A percentile compares a stretch with the other conserved stretches of the same genome.
phyloP scores from a whole-genome alignment of 2,113 vertebrate genomes.

The Halichoerus grypus region DNA sequence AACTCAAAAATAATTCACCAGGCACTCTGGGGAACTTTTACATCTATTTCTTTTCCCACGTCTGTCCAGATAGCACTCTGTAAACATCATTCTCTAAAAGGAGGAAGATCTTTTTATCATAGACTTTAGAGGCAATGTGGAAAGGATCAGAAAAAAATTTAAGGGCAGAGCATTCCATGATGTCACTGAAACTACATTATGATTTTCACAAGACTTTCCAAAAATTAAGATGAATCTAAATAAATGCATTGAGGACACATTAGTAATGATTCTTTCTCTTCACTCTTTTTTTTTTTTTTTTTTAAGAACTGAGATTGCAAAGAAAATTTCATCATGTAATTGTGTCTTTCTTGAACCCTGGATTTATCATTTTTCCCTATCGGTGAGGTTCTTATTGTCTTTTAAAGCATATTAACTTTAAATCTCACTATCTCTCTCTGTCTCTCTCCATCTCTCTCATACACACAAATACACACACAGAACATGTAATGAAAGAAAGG shows the following conservation, averaged over 20 bases:
- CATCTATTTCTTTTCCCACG: neutral
- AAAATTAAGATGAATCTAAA: neutral
- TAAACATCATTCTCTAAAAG: neutral
- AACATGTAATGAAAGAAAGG: neutral
- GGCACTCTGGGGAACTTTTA: neutral
- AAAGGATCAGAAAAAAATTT: neutral
- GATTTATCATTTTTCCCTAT: neutral
- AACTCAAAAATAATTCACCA: neutral
- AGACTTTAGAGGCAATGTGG: neutral
- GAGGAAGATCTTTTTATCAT: neutral
- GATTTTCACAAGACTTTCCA: too few relatives aligned
- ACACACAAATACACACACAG: neutral
- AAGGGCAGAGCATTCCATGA: neutral
- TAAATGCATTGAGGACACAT: neutral
- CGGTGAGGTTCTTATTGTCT: neutral
- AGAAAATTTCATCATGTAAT: neutral
- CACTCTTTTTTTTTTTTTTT: neutral
- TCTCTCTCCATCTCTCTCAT: neutral
- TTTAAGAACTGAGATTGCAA: neutral
- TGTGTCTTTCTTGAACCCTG: neutral
- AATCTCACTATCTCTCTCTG: neutral
- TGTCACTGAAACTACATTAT: neutral
- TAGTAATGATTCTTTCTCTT: neutral
- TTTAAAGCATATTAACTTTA: neutral
- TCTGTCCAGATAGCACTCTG: neutral